Conservation (phyloP, 2,888 invertebrate genomes). For the Mylabris sibirica region DNA sequence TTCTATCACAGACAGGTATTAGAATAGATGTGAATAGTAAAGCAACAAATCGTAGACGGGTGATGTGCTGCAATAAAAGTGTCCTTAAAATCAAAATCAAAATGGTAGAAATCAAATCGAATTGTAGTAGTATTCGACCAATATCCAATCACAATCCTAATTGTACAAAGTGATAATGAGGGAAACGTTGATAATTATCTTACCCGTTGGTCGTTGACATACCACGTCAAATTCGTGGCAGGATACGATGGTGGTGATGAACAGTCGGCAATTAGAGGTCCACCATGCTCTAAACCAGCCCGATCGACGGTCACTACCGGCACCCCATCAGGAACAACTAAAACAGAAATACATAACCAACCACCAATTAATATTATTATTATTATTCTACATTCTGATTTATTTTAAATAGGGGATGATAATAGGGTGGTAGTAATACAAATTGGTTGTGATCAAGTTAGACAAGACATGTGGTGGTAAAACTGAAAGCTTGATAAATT, state of each 20-base stretch:
- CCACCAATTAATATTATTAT: too few species aligned
- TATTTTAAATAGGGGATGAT: background rate
- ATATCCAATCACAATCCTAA: too few species aligned
- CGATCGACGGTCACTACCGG: constrained; percentile 68
- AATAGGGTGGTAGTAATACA: background rate
- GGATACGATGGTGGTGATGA: constrained; percentile 69
- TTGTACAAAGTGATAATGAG: too few species aligned
- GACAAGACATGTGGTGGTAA: constrained; percentile 18
- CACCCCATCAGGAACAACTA: constrained; percentile 68
- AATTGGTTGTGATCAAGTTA: background rate
- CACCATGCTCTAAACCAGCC: constrained; percentile 66
- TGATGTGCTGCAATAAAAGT: too few species aligned
- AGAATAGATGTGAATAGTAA: background rate
- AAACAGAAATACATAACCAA: constrained; percentile 41
- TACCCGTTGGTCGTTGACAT: constrained; percentile 69
- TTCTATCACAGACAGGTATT: constrained; percentile 24
- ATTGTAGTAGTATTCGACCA: too few species aligned
- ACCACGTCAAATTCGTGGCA: constrained; percentile 71
- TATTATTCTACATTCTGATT: background rate
- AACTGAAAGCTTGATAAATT: constrained; percentile 19
- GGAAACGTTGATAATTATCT: constrained; percentile 31
- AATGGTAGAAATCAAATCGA: too few species aligned
- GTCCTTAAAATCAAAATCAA: too few species aligned
- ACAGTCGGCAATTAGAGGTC: constrained; percentile 69
- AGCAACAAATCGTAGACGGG: background rate